Base-by-base conservation (phyloP, 1,140 invertebrate species). In the Euschistus heros region DNA sequence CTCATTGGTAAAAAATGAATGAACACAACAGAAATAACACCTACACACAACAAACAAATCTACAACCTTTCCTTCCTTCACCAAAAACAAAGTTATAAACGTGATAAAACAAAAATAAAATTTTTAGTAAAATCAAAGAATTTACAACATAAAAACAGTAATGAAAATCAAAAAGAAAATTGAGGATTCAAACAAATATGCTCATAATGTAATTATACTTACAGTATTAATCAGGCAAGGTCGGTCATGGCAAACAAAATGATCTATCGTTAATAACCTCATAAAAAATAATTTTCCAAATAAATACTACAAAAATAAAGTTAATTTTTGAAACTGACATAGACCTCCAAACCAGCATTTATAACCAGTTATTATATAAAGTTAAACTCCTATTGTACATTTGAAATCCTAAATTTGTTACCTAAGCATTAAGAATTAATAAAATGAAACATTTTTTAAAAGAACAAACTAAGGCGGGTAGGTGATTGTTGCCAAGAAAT, bases 161-260 rank as follows among this genome's bases (percentile, higher is more conserved):
- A 30, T 30, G 27, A 30, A 30, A 30, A 30, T 30, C 27, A 4
- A 30, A 4, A 30, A 30, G 27, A 24, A 54, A 54, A 54, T 54
- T 47, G n/a, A 14, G 52, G 57, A 22, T 60, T 60, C 24, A 60
- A 60, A 60, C 27, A 60, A 60, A 60, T 3, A 30, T 60, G 24
- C 27, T 60, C 27, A 60, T 37, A 60, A 60, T 42, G 7, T 42
- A 10, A 26, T 22, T n/a, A 60, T 66, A 66, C 65, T 66, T 66
- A 66, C 65, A 65, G 59, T n/a, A 42, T 57, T 37, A 61, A 22
- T 66, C 65, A 66, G 65, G 65, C 33, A 62, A 61, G 65, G 65
- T 46, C 65, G 59, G 33, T 66, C 65, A 62, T 66, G 65, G 46
- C 65, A 66, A 66, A 66, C 37, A 66, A 66, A 66, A 66, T 46